These are phyloP conservation scores for Myotis planiceps DNA, from an alignment of 2,797 vertebrate species.

Conservation along the genomic window DNA sequence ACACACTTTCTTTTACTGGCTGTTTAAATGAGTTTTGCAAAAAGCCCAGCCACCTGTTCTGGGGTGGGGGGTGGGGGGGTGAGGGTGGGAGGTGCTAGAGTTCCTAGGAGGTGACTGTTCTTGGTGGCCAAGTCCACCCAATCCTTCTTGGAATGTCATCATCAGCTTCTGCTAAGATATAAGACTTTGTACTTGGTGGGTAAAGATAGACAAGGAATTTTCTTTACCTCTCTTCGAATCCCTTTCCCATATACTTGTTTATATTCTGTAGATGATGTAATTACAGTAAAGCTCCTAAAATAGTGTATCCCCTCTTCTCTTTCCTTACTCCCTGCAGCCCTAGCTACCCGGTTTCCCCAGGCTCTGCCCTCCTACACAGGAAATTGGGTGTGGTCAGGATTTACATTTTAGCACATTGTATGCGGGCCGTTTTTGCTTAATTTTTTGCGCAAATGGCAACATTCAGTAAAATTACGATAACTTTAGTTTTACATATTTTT, in stretches of 20 bases:
- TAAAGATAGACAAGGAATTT: slow-evolving; percentile 8
- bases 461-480: too few relatives aligned
- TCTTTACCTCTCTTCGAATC: not conserved
- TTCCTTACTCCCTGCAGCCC: not conserved
- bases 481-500: too few relatives aligned
- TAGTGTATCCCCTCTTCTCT: not conserved
- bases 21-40: slow-evolving; percentile 39
- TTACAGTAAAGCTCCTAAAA: not conserved
- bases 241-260: not conserved
- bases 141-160: slow-evolving; percentile 52
- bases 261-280: not conserved
- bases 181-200: not conserved
- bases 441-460: too few relatives aligned
- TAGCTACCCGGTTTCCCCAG: not conserved
- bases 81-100: not conserved
- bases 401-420: slow-evolving; percentile 64
- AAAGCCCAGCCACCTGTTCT: slow-evolving; percentile 57
- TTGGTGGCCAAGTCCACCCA: not conserved
- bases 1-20: not conserved
- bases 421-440: too few relatives aligned
- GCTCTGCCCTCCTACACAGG: not conserved
- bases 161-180: slow-evolving; percentile 46
- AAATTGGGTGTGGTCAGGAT: slow-evolving; percentile 47
- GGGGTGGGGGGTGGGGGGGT: not conserved
- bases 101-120: slow-evolving; percentile 48